Percentiles rank a stretch among this genome's conserved stretches.
Conservation (phyloP, 2,113 vertebrate genomes). For the Macrotus californicus region DNA sequence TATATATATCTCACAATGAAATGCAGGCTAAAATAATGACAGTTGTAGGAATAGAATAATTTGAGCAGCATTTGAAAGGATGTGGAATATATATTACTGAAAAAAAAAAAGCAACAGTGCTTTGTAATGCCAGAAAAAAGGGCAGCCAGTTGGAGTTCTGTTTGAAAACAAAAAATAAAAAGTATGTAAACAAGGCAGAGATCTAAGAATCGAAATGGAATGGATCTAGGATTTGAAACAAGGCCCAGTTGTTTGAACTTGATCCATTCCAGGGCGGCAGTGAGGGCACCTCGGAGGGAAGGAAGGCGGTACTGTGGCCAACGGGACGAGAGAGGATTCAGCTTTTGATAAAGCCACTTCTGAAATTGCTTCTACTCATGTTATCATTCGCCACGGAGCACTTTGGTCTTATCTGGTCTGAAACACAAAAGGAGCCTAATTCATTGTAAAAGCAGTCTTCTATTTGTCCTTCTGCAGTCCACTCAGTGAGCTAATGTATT, state of each 20-base stretch:
- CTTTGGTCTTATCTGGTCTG: slow-evolving; percentile 64
- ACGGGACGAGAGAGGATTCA: slow-evolving; percentile 24
- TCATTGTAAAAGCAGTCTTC: slow-evolving; percentile 70
- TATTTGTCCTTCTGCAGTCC: slow-evolving; percentile 68
- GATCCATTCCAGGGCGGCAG: not conserved
- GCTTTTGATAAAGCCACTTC: slow-evolving; percentile 55
- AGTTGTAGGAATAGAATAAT: not conserved
- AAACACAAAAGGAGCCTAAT: slow-evolving; percentile 75
- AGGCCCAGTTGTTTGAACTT: not conserved
- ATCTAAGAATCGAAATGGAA: not conserved
- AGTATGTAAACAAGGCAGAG: not conserved
- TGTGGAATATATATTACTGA: not conserved
- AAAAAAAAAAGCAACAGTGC: not conserved
- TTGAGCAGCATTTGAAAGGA: not conserved
- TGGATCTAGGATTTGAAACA: not conserved
- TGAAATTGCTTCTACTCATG: slow-evolving; percentile 61
- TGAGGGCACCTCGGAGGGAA: not conserved
- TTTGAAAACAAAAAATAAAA: not conserved
- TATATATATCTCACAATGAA: not conserved
- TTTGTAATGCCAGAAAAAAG: not conserved
- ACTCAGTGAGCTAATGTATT: slow-evolving; percentile 78
- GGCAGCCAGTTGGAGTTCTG: not conserved
- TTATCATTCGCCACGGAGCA: slow-evolving; percentile 61
- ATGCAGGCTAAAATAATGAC: not conserved
- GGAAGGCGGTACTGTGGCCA: not conserved